Percentiles rank a stretch among this genome's conserved stretches.
Evolutionary conservation across 2,113 vertebrate genomes (phyloP).

Genomic region (Gymnorhina tibicen): DNA sequence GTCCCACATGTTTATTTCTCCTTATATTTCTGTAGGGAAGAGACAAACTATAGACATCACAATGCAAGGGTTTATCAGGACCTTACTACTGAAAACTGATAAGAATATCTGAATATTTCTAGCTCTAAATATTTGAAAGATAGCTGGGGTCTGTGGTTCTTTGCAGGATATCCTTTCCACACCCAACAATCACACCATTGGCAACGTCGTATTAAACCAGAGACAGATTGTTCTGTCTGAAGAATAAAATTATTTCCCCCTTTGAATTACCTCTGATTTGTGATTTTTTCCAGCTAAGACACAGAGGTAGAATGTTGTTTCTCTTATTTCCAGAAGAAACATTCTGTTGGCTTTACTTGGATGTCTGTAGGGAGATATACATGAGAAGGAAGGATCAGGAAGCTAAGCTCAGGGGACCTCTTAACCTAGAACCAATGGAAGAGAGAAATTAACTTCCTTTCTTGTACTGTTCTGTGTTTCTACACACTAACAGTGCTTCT

Average conservation of each 20-base stretch:
- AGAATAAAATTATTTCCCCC: background rate
- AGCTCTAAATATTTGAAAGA: background rate
- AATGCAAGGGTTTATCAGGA: background rate
- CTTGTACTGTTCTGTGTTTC: background rate
- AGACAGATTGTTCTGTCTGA: background rate
- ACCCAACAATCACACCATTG: background rate
- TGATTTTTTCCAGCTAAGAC: background rate
- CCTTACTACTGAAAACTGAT: background rate
- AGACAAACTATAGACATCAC: background rate
- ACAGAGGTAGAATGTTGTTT: background rate
- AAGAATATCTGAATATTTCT: background rate
- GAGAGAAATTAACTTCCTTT: background rate
- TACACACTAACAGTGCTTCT: background rate
- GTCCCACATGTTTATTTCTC: background rate
- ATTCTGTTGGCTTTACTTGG: background rate
- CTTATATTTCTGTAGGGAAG: background rate
- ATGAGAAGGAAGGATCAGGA: background rate
- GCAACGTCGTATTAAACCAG: background rate
- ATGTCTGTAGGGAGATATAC: background rate
- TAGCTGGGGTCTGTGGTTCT: background rate
- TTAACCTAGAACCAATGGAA: background rate
- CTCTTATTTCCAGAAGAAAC: background rate
- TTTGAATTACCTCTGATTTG: background rate
- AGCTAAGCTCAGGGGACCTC: background rate
- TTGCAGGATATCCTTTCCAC: background rate